A percentile compares a stretch with the other conserved stretches of the same genome.
Conservation (phyloP, 2,888 invertebrate genomes). For the Synanthedon andrenaeformis region DNA sequence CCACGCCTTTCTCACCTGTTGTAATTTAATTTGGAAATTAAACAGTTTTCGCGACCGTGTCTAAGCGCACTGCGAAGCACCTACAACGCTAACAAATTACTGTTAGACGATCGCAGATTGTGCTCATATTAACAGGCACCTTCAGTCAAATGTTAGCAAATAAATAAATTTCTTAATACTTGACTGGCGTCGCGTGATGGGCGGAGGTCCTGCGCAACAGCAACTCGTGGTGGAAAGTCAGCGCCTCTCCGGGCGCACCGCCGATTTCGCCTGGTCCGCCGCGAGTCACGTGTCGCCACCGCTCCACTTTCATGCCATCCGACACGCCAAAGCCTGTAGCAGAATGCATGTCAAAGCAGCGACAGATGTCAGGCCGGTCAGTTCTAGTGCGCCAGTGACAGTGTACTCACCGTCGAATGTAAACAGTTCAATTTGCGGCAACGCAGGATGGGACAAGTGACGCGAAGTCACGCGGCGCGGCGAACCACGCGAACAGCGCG, state of each 20-base stretch:
- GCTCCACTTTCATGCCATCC: conserved; percentile 20
- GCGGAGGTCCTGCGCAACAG: conserved; percentile 25
- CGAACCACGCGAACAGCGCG: conserved; percentile 26
- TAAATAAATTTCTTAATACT: conserved; percentile 11
- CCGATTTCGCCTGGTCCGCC: conserved; percentile 32
- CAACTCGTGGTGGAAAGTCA: conserved; percentile 41
- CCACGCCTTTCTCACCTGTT: too few species aligned
- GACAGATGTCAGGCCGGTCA: not conserved
- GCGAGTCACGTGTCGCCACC: conserved; percentile 28
- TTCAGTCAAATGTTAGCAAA: too few species aligned
- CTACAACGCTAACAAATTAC: too few species aligned
- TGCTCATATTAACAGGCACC: too few species aligned
- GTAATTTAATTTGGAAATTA: too few species aligned
- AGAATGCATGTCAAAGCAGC: not conserved
- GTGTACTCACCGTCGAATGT: conserved; percentile 29
- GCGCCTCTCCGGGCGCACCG: conserved; percentile 37
- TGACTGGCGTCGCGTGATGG: conserved; percentile 28
- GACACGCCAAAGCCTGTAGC: conserved; percentile 25
- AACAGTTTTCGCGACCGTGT: too few species aligned
- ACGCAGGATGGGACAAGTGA: conserved; percentile 31
- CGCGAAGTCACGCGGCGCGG: conserved; percentile 14
- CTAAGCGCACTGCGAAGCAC: too few species aligned
- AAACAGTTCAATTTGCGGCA: conserved; percentile 38
- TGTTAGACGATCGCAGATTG: too few species aligned
- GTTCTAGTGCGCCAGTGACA: too few species aligned